phyloP scores from a whole-genome alignment of 2,888 invertebrate genomes.

The Polydrusus tereticollis region DNA sequence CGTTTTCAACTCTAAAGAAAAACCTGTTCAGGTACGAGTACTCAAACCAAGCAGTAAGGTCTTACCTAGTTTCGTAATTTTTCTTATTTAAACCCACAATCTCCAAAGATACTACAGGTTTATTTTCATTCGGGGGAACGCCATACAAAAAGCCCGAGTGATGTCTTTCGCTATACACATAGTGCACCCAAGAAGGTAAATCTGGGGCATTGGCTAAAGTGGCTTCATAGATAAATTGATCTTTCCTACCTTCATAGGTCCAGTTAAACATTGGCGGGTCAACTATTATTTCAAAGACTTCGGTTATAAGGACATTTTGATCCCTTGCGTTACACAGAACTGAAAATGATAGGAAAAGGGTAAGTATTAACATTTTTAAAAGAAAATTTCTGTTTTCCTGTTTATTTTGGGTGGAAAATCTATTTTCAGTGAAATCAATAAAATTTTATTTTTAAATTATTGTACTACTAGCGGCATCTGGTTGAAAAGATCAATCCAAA shows the following conservation, averaged over 20 bases:
- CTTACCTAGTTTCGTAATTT: constrained; percentile 81
- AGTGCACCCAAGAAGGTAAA: constrained; percentile 88
- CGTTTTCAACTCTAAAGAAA: constrained; percentile 34
- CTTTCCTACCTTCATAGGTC: constrained; percentile 76
- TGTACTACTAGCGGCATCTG: background rate
- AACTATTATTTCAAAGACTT: constrained; percentile 84
- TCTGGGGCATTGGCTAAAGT: constrained; percentile 84
- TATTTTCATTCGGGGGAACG: constrained; percentile 77
- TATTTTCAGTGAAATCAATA: constrained; percentile 10
- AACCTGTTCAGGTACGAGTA: background rate
- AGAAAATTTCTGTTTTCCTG: background rate
- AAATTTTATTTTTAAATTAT: constrained; percentile 6
- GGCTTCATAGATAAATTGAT: constrained; percentile 77
- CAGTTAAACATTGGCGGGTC: constrained; percentile 85
- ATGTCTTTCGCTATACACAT: constrained; percentile 83
- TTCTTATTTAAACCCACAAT: constrained; percentile 83
- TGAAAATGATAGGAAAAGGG: background rate
- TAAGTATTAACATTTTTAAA: background rate
- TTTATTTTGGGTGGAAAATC: background rate
- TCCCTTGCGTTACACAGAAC: constrained; percentile 48
- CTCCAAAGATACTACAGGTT: constrained; percentile 74
- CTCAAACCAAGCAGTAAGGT: constrained; percentile 59
- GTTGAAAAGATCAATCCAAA: background rate
- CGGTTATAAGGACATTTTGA: constrained; percentile 76
- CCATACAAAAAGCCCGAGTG: constrained; percentile 88